These are phyloP conservation scores for Xyrichtys novacula DNA, from an alignment of 2,797 vertebrate species.

Conservation along the genomic window DNA sequence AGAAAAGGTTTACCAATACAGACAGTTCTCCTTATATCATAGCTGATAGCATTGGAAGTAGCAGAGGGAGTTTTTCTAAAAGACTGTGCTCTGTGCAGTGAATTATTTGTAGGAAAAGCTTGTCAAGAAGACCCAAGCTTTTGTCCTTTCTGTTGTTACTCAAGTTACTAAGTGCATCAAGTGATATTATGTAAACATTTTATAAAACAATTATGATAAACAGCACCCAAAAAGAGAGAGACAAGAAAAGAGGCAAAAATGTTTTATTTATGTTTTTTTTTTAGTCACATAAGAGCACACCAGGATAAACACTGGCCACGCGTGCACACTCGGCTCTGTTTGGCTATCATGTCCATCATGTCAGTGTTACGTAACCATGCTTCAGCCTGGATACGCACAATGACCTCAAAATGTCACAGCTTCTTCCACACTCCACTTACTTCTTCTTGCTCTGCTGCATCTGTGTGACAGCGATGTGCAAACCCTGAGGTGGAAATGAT, in stretches of 20 bases:
- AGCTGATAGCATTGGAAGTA: background rate
- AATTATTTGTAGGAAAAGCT: background rate
- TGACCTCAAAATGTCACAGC: slow-evolving; percentile 79
- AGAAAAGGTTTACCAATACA: slow-evolving; percentile 11
- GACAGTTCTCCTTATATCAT: background rate
- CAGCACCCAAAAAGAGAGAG: background rate
- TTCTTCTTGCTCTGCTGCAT: slow-evolving; percentile 37
- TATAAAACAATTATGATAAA: too few relatives aligned
- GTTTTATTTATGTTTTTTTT: background rate
- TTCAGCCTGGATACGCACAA: slow-evolving; percentile 60
- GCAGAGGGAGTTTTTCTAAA: background rate
- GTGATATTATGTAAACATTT: too few relatives aligned
- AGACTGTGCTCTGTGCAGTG: background rate
- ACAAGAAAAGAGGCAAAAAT: background rate
- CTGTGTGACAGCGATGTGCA: slow-evolving; percentile 20
- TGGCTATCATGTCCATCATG: slow-evolving; percentile 51
- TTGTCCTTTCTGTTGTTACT: background rate
- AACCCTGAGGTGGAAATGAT: slow-evolving; percentile 33
- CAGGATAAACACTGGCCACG: slow-evolving; percentile 24
- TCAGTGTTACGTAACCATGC: slow-evolving; percentile 69
- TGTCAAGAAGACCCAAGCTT: background rate
- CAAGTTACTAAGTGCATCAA: too few relatives aligned
- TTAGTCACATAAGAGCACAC: slow-evolving; percentile 14
- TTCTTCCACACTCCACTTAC: slow-evolving; percentile 50
- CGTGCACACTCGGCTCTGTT: slow-evolving; percentile 21